Percentiles rank a stretch among this genome's conserved stretches.
Conservation (phyloP, 2,888 invertebrate species). For the Caenorhabditis sinica region DNA sequence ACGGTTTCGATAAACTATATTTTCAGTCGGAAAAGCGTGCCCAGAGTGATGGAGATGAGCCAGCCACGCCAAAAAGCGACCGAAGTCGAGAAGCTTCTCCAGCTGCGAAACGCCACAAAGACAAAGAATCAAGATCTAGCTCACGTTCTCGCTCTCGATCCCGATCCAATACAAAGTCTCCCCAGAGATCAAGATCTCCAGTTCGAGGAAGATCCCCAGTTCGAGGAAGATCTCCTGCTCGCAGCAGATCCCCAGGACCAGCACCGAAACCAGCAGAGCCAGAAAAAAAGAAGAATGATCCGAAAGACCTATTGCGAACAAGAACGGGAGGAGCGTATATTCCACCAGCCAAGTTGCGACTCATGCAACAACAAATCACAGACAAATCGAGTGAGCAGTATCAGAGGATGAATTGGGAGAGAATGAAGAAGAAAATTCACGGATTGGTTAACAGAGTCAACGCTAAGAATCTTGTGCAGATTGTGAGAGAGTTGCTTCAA, state of each 20-base stretch:
- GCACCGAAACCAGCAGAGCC: slow-evolving; percentile 16
- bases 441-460: slow-evolving; percentile 97
- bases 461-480: slow-evolving; percentile 91
- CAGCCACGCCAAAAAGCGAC: slow-evolving; percentile 2
- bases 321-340: slow-evolving; percentile 90
- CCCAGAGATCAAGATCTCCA: slow-evolving; percentile 8
- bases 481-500: slow-evolving; percentile 92
- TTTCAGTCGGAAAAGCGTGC: slow-evolving; percentile 30
- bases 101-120: background rate
- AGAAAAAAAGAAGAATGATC: slow-evolving; percentile 67
- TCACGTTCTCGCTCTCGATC: slow-evolving; percentile 12
- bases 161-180: background rate
- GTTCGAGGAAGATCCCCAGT: background rate
- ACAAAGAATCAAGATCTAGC: background rate
- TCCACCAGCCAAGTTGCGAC: slow-evolving; percentile 94
- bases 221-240: slow-evolving; percentile 13
- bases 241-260: background rate
- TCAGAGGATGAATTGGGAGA: slow-evolving; percentile 98
- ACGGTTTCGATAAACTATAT: background rate
- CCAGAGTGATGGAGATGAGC: slow-evolving; percentile 10
- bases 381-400: slow-evolving; percentile 94
- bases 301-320: slow-evolving; percentile 71
- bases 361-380: slow-evolving; percentile 94
- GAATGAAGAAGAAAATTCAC: slow-evolving; percentile 97
- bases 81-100: slow-evolving; percentile 35